Base-by-base conservation (phyloP, 2,797 vertebrate genomes). In the Paedocypris micromegethes region DNA sequence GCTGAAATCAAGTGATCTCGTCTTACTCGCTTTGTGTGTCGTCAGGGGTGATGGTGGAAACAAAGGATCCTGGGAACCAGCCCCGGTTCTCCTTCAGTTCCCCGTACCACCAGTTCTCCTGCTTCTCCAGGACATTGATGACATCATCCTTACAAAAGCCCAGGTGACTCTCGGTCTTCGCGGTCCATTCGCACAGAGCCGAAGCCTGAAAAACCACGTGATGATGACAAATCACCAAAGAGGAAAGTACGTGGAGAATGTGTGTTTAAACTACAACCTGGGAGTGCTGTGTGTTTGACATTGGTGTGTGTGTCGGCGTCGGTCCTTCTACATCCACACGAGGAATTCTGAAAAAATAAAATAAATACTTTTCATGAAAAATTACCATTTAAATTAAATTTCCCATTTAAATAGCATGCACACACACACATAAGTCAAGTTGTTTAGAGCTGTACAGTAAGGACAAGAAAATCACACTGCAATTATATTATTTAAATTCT, bases 51-150 rank as follows among this genome's bases (percentile, higher is more conserved):
- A 95, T 81, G 75, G 94, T 84, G 60, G 89, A 92, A 70, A 97
- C 94, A 0, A 95, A 93, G 0, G 93, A 91, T 79, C 93, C 94
- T 45, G 97, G 97, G 86, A 99, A 98, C 96, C 97, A 99, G 56
- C 97, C 97, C 82, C 82, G 90, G 80, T 90, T 90, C 60, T 92
- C 90, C 0, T 89, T 90, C 1, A 94, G 90, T 72, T 96, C 91
- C 72, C 97, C 97, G 3, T 96, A 91, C 94, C 95, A 98, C 97
- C 97, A 99, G 85, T 93, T 95, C 81, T 98, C 97, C 84, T 99
- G 95, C 82, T 96, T 91, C 83, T 99, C 95, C 83, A 97, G 82
- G 73, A 99, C 93, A 37, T 90, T 91, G 67, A 99, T 98, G 49
- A 94, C 78, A 23, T 97, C 93, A 2, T 95, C 93, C 83, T 97